Evolutionary conservation across 2,113 vertebrate genomes (phyloP), one percentile per base, ranked within the genome.

Genomic region (Xyliphius kryptos): DNA sequence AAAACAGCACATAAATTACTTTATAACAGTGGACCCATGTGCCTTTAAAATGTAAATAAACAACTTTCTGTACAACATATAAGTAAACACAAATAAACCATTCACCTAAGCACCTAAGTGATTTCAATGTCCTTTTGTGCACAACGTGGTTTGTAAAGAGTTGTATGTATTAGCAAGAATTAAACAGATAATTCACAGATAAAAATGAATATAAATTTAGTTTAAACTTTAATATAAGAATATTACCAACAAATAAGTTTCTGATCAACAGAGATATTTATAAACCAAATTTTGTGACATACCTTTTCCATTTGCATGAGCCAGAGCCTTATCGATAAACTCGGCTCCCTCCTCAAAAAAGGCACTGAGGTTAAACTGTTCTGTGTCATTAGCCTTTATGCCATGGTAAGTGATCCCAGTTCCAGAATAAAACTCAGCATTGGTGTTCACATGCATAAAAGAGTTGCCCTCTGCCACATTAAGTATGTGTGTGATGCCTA

Each of bases 391-490:
- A 66, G 92, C 96, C 80, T 87, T 89, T 78, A 99, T 91, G 70
- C 96, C 96, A 54, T 92, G 88, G 86, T 99, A 99, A 55, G 76
- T 86, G 88, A 99, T 96, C 76, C 90, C 90, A 0, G 92, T 90
- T 75, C 92, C 94, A 57, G 90, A 77, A 66, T 99, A 99, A 83
- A 95, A 98, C 44, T 87, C 92, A n/a, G 84, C 86, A 6, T 79
- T 94, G 65, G 96, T 99, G 83, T 99, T 97, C 75, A 99, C 96
- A 0, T 99, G 96, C 96, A 99, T 99, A 80, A 99, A 99, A 51
- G 95, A 97, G 77, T 89, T 94, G 53, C 96, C 96, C 74, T 99
- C 96, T 0, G 96, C 96, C 5, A 90, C 89, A 11, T 99, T 99
- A 63, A 99, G 86, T 75, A 99, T 80, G 0, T 99, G 96, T 9